Evolutionary conservation across 2,888 invertebrate species (phyloP), one percentile per base, ranked within the genome.

Genomic region (Ditylenchus weischeri): DNA sequence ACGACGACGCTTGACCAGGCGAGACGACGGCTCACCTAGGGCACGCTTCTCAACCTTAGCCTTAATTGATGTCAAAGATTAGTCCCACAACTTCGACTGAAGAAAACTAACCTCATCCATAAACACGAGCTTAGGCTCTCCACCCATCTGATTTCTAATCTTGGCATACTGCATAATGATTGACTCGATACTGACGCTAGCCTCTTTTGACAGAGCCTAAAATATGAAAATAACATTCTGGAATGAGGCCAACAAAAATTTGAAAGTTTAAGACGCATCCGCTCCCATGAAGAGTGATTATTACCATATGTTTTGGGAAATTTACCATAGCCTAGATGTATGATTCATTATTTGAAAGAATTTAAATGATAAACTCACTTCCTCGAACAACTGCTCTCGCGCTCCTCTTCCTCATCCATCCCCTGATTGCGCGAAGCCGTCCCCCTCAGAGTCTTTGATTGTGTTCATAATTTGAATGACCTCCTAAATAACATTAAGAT

Each of bases 121-220:
- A 54, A 54, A 54, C n/a, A 54, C 29, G n/a, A 21, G 11, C 10
- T 54, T 29, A 10, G 54, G 29, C 1, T 21, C 21, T 54, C 23
- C 29, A 7, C 35, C 38, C 59, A 59, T 59, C n/a, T 36, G 59
- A 59, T n/a, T 35, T 21, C 59, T 23, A 59, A 59, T 59, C 51
- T 36, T 69, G 49, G 29, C 71, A 43, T 68, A 67, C n/a, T 71
- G 59, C 38, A 23, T 38, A 38, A 68, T 62, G 38, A 68, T 69
- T 23, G 69, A 48, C n/a, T 54, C 49, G 47, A 68, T 18, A 64
- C 68, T 68, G 49, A 66, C 15, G 15, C 68, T 69, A 7, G 69
- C 64, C n/a, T 72, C 69, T 13, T 74, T 65, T 1, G 69, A 69
- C 18, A 68, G 43, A n/a, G 69, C 68, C 29, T 68, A 69, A 8